These are phyloP conservation scores for Limnephilus rhombicus DNA, from an alignment of 2,888 invertebrate genomes.

Conservation along the genomic window DNA sequence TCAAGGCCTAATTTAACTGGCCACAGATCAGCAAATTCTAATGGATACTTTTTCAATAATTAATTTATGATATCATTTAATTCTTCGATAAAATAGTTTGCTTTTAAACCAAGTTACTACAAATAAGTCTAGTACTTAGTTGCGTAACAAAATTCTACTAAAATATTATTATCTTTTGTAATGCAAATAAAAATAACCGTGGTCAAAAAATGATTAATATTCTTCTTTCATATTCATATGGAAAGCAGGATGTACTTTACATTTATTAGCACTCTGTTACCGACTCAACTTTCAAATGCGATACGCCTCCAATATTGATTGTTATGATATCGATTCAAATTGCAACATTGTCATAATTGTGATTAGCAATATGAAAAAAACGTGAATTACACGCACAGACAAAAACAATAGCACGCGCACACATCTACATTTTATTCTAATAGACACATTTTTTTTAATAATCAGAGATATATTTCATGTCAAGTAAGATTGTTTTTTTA, in stretches of 20 bases:
- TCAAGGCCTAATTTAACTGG: too few species aligned
- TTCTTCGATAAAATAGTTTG: background rate
- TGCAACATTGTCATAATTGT: background rate
- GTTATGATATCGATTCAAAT: background rate
- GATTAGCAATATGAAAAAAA: background rate
- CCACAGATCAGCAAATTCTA: background rate
- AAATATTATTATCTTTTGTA: background rate
- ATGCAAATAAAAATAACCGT: background rate
- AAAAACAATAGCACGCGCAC: background rate
- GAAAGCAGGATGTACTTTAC: background rate
- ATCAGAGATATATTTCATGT: background rate
- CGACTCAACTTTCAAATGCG: background rate
- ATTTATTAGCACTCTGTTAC: background rate
- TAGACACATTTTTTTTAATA: background rate
- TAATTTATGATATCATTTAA: too few species aligned
- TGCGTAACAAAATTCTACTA: background rate
- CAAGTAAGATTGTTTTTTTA: background rate
- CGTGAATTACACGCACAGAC: background rate
- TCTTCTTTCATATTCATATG: background rate
- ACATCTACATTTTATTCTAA: background rate
- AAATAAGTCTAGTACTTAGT: background rate
- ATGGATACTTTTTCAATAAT: too few species aligned
- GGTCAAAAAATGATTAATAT: background rate
- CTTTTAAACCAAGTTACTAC: background rate
- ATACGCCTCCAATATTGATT: background rate